Evolutionary conservation across 2,888 invertebrate species (phyloP), one percentile per base, ranked within the genome.

Genomic region (Therioaphis trifolii): DNA sequence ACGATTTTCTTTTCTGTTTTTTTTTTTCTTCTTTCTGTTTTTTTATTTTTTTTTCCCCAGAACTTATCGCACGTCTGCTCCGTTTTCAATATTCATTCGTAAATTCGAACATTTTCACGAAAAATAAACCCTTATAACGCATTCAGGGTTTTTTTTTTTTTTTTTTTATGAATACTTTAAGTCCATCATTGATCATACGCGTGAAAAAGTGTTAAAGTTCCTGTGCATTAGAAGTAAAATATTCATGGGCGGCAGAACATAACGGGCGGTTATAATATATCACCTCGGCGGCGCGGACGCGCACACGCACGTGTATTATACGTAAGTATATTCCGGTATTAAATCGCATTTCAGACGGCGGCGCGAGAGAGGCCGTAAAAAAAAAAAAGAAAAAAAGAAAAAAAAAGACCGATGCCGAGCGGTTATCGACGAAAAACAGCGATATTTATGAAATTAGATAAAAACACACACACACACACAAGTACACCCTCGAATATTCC

Each of bases 371-470:
- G 14, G n/a, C n/a, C 55, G 49, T 49, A 5, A 18, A 49, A 18
- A 15, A 18, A 18, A 49, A 15, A 46, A 46, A 46, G 15, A 43
- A 43, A 43, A 43, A 52, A 1, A 15, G 4, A 61, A 61, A 61
- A 61, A 1, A 27, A 27, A 61, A n/a, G n/a, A n/a, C n/a, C 29
- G 18, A 52, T 4, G 18, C 4, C 68, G 43, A 21, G 4, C n/a
- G n/a, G 72, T 72, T 72, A 72, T 72, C 72, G 72, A 14, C 21
- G 35, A 21, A 72, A 72, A 72, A 72, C 72, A 72, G 72, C 21
- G 29, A 35, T 52, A 52, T 72, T 52, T 52, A 4, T n/a, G 18
- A 35, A 63, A 63, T 29, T 1, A 63, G 29, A 63, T 29, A 29
- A 15, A 61, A 27, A n/a, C n/a, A n/a, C n/a, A n/a, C n/a, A n/a